Base-by-base conservation (phyloP, 2,888 invertebrate genomes). In the Hipparchia sbordonii region DNA sequence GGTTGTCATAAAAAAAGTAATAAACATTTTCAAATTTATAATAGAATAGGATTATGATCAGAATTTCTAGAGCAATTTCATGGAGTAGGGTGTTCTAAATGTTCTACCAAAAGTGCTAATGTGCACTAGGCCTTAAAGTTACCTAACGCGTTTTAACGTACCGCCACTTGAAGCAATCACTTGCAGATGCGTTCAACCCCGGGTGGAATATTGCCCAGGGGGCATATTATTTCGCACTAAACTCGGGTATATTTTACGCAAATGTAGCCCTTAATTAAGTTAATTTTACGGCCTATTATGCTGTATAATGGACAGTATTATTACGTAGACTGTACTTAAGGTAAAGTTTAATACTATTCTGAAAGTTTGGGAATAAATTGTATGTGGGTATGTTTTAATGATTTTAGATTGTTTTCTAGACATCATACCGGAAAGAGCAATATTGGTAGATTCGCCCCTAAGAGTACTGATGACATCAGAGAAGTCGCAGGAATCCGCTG, bases 121-220 rank as follows among this genome's bases (percentile, higher is more conserved):
- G 52, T 65, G 65, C 51, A 33, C 65, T 8, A 33, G 6, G 65
- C 65, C 33, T 65, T 45, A 23, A 60, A 60, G 52, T 69, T 61
- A 52, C 69, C 69, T 52, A 69, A 61, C 51, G 69, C 51, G 69
- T 61, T 60, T 51, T 52, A 69, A 51, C 60, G n/a, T 69, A 69
- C 7, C 69, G 33, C 51, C 51, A 57, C 67, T 61, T 52, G 12
- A 33, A 13, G 69, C 69, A 69, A 69, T 69, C 69, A 69, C 69
- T 69, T 61, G 69, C 69, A 69, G 69, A 69, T 69, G 69, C 69
- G 69, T 61, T 61, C 61, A 69, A 8, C 68, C 68, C 68, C 60
- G 59, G 61, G 39, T 52, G 51, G 61, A 45, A 60, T 61, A 60
- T 61, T 61, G 61, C 69, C 33, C 69, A 6, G 39, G 45, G 60